phyloP scores from a whole-genome alignment of 2,888 invertebrate genomes.

The Gryllus longicercus region DNA sequence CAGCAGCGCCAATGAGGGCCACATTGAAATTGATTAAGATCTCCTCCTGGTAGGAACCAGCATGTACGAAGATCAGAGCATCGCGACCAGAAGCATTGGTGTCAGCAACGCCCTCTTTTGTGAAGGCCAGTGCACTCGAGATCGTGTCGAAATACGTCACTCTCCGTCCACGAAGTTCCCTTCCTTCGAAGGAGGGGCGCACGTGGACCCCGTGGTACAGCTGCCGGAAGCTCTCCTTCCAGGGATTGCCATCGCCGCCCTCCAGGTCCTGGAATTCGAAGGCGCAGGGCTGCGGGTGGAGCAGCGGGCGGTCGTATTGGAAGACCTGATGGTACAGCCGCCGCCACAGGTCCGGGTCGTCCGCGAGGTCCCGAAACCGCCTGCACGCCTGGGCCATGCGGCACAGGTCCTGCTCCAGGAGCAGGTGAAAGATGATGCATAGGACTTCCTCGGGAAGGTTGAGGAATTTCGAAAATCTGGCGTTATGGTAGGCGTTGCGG shows the following conservation, averaged over 20 bases:
- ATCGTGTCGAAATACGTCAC: constrained; percentile 66
- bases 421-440: too few relatives aligned
- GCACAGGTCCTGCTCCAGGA: too few relatives aligned
- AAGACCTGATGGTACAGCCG: constrained; percentile 92
- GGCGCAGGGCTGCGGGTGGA: constrained; percentile 84
- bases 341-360: constrained; percentile 91
- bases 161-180: constrained; percentile 63
- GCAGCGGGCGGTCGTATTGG: constrained; percentile 92
- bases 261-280: constrained; percentile 90
- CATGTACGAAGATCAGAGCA: too few relatives aligned
- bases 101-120: too few relatives aligned
- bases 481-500: too few relatives aligned
- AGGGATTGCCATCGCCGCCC: constrained; percentile 89
- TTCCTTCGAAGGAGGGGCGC: constrained; percentile 76
- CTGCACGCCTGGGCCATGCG: too few relatives aligned
- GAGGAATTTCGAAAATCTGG: too few relatives aligned
- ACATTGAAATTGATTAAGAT: too few relatives aligned
- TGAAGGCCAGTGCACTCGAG: too few relatives aligned
- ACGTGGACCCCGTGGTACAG: constrained; percentile 92
- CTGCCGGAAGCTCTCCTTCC: constrained; percentile 97
- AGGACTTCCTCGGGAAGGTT: too few relatives aligned
- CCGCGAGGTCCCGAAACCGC: constrained; percentile 85
- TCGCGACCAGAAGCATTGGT: too few relatives aligned
- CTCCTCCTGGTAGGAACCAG: constrained; percentile 58
- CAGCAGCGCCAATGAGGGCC: too few relatives aligned